Percentiles rank a stretch among this genome's conserved stretches.
phyloP scores from a whole-genome alignment of 2,888 invertebrate genomes.

The Zaprionus obscuricornis region DNA sequence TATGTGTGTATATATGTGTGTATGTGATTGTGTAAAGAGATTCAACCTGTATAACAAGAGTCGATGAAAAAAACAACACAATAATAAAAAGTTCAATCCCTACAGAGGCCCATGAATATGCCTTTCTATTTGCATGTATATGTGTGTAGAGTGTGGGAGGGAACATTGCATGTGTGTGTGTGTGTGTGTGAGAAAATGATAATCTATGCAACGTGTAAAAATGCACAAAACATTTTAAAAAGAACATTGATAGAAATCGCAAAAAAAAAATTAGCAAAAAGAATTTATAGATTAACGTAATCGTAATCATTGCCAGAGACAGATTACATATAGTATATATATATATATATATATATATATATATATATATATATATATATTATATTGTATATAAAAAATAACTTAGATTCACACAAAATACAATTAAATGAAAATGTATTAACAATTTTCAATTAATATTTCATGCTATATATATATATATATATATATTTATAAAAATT shows the following conservation, averaged over 20 bases:
- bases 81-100: constrained; percentile 11
- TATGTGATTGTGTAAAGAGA: constrained; percentile 29
- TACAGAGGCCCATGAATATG: constrained; percentile 4
- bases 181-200: constrained; percentile 16
- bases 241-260: background rate
- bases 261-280: constrained; percentile 16
- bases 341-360: too few relatives aligned
- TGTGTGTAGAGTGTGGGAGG: too few relatives aligned
- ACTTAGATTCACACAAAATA: too few relatives aligned
- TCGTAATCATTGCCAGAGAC: constrained; percentile 3
- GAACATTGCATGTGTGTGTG: constrained; percentile 4
- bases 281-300: constrained; percentile 17
- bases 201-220: constrained; percentile 35
- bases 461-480: too few relatives aligned
- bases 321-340: constrained; percentile 18
- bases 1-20: constrained; percentile 27
- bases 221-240: constrained; percentile 9
- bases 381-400: too few relatives aligned
- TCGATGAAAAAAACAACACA: constrained; percentile 3
- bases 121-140: constrained; percentile 19
- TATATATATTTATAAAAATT: too few relatives aligned
- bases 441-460: too few relatives aligned
- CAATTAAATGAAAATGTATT: too few relatives aligned
- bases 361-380: too few relatives aligned
- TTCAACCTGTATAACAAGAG: constrained; percentile 32